Evolutionary conservation across 2,113 vertebrate genomes (phyloP).

Genomic region (Mugil cephalus): DNA sequence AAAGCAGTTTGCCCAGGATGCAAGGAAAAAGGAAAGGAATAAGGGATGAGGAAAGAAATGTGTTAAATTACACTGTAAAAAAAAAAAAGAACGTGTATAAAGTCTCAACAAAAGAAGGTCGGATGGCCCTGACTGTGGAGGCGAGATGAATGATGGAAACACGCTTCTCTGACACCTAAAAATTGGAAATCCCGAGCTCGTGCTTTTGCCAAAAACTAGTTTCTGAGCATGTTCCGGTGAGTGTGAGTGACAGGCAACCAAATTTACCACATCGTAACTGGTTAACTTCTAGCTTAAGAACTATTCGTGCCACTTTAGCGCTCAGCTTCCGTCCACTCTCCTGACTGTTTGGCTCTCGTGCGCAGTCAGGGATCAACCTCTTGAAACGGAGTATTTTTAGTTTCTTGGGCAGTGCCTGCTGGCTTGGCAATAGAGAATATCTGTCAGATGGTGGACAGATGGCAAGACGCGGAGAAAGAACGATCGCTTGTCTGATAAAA

Average conservation of each 20-base stretch:
- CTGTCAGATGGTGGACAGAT: neutral
- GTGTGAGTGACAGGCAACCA: slow-evolving; percentile 15
- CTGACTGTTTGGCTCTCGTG: slow-evolving; percentile 12
- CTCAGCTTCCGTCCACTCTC: slow-evolving; percentile 2
- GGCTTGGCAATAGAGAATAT: neutral
- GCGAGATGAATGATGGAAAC: slow-evolving; percentile 14
- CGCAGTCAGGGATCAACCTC: slow-evolving; percentile 6
- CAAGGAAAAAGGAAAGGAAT: too few species aligned
- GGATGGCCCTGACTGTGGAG: slow-evolving; percentile 1
- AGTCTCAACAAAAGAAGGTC: neutral
- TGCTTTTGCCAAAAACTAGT: slow-evolving; percentile 8
- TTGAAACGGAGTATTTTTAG: slow-evolving; percentile 15
- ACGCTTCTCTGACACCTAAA: slow-evolving; percentile 14
- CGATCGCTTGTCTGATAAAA: neutral
- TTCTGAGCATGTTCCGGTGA: slow-evolving; percentile 26
- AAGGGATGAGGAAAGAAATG: neutral
- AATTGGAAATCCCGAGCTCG: slow-evolving; percentile 1
- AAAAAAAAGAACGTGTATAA: neutral
- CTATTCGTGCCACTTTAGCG: slow-evolving; percentile 14
- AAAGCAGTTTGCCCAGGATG: neutral
- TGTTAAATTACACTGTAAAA: neutral
- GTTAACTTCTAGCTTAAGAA: slow-evolving; percentile 32
- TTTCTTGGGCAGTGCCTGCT: neutral
- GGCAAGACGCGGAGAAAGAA: neutral
- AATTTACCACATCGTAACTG: slow-evolving; percentile 4